Evolutionary conservation across 1,140 invertebrate species (phyloP), one percentile per base, ranked within the genome.

Genomic region (Gonioctena quinquepunctata): DNA sequence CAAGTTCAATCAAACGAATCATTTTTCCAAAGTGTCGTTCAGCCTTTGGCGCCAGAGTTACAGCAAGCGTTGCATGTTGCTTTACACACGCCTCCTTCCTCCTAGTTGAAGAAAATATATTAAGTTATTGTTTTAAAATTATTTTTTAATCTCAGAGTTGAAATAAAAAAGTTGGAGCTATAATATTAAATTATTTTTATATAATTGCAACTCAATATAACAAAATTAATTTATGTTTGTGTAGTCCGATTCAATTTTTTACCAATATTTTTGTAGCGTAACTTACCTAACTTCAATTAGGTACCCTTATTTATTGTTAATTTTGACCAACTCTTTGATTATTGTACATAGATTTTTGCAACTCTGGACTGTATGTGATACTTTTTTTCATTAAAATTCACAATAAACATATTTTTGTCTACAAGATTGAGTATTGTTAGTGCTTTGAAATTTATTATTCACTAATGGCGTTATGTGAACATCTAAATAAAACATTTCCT

Each of bases 1-100:
- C 92, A 94, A 84, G 90, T 95, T 79, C 91, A 94, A 88, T 88
- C 85, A 56, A 95, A 95, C 83, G 89, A 89, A 56, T 89, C 93
- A 61, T 85, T 96, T 73, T 96, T 96, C 85, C 91, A 94, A 83
- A 90, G 89, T 5, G 95, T 94, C 76, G 85, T 95, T 69, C 87
- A 86, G 76, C 87, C 89, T 70, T 85, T 97, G 73, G 89, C 88
- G 66, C 84, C 89, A 25, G 93, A 96, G 73, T 93, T 96, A 81
- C 91, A 95, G 81, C 89, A 91, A 79, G 93, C 93, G 18, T 84
- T 97, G 69, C 90, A 93, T 79, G 84, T 90, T 67, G 92, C 92
- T 75, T 82, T 90, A 64, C 76, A 81, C 70, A 75, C 80, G 7
- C 26, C 73, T 23, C 33, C 69, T 18, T 26, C 66, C 13, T 67